Evolutionary conservation across 2,888 invertebrate species (phyloP), one percentile per base, ranked within the genome.

Genomic region (Cybosia mesomella): DNA sequence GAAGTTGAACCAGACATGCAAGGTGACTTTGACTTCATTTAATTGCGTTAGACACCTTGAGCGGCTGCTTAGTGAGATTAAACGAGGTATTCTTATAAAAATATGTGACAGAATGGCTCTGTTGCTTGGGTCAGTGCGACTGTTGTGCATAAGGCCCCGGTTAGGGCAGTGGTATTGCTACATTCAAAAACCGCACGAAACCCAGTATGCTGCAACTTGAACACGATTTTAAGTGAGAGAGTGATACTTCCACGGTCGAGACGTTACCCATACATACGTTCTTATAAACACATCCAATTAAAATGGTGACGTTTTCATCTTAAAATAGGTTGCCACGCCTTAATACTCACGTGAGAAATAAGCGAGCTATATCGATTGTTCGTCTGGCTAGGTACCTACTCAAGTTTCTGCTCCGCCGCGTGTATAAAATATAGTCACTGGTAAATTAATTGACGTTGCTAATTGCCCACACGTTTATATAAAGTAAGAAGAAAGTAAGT

Each of bases 321-420:
- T 59, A 28, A 70, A 74, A 76, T 55, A 55, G 54, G 65, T 59
- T 39, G 54, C 65, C 49, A 34, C 70, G 68, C 69, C 77, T 68
- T 60, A 58, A 66, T 58, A 28, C 39, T 22, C 65, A 73, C 32
- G 28, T 58, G 59, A 62, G 18, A 63, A 67, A 62, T 67, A 59
- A 64, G 59, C 61, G 60, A 65, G 63, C 65, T 55, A 59, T 68
- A 70, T 71, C 66, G 63, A 74, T 76, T 64, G 64, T 69, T 58
- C 32, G 58, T 32, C 58, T 58, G 32, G 58, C 22, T 58, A 58
- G 13, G 2, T 3, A 22, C 60, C 32, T 63, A 66, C 65, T 61
- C 58, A 43, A 54, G 21, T 55, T 21, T 13, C 21, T 15, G 32
- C 34, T 71, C 49, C 32, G 57, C 54, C 58, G 59, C 36, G 22